Evolutionary conservation across 2,113 vertebrate genomes (phyloP).

Genomic region (Indicator maculatus): DNA sequence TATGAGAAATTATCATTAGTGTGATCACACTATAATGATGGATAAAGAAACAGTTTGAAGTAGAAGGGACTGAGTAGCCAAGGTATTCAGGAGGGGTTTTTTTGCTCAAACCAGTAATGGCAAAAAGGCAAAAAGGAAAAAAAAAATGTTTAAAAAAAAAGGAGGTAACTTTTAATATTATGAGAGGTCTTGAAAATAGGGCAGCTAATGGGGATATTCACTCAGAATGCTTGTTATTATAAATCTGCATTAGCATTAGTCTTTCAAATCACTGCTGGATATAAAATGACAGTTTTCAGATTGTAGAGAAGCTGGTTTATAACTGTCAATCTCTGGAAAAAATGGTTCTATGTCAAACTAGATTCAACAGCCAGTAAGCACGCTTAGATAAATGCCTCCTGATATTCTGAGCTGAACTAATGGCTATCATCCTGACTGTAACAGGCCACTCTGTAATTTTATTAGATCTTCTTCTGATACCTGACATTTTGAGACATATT

Average conservation of each 20-base stretch:
- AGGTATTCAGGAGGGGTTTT: slow-evolving; percentile 25
- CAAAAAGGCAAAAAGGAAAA: slow-evolving; percentile 2
- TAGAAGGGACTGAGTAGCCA: slow-evolving; percentile 9
- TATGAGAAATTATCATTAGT: slow-evolving; percentile 49
- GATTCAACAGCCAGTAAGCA: background rate
- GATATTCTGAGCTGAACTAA: slow-evolving; percentile 47
- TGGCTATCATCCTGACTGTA: background rate
- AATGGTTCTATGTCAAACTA: background rate
- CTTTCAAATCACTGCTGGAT: slow-evolving; percentile 30
- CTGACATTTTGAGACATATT: background rate
- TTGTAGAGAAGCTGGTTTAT: background rate
- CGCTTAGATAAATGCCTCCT: background rate
- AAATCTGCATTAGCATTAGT: slow-evolving; percentile 46
- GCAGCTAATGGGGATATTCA: background rate
- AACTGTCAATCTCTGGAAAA: background rate
- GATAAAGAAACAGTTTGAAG: slow-evolving; percentile 39
- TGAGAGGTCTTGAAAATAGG: slow-evolving; percentile 16
- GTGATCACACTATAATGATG: slow-evolving; percentile 35
- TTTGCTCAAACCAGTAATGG: slow-evolving; percentile 15
- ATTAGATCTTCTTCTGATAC: background rate
- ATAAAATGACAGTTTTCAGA: slow-evolving; percentile 25
- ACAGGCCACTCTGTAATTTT: background rate
- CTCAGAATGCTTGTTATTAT: slow-evolving; percentile 25
- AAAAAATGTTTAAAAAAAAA: background rate
- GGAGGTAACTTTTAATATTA: background rate